phyloP scores from a whole-genome alignment of 2,888 invertebrate species.

The Acrobasis consociella region DNA sequence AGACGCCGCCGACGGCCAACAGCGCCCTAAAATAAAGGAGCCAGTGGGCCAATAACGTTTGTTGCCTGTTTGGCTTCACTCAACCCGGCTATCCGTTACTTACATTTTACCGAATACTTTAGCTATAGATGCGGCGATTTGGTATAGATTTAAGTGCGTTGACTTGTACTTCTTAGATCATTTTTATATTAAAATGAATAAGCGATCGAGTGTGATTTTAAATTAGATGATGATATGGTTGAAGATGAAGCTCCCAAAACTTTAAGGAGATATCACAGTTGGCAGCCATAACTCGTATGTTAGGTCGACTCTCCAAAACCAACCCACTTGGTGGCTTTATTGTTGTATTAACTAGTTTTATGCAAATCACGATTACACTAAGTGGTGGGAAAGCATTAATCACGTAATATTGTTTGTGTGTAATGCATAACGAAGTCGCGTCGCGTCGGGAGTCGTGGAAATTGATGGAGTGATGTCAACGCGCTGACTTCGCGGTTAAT shows the following conservation, averaged over 20 bases:
- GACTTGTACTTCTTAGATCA: no score
- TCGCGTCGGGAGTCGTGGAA: conserved; percentile 49
- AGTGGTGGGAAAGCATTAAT: conserved; percentile 72
- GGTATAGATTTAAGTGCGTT: not conserved
- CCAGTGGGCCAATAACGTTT: conserved; percentile 34
- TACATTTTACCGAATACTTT: conserved; percentile 27
- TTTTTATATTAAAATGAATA: no score
- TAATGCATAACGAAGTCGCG: conserved; percentile 58
- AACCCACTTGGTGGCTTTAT: conserved; percentile 22
- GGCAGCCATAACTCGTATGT: no score
- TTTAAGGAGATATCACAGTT: no score
- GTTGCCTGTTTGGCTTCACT: conserved; percentile 32
- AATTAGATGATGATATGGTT: no score
- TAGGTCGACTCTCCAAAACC: no score
- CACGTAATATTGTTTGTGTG: conserved; percentile 75
- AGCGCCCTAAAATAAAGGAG: conserved; percentile 37
- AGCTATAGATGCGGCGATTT: not conserved
- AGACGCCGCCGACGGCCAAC: conserved; percentile 32
- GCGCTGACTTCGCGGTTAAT: conserved; percentile 70
- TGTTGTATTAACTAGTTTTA: conserved; percentile 71
- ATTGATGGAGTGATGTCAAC: conserved; percentile 75
- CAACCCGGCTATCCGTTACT: conserved; percentile 29
- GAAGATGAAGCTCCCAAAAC: no score
- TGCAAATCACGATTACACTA: conserved; percentile 74
- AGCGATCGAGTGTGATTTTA: no score